phyloP scores from a whole-genome alignment of 2,888 invertebrate species.

The Leptothorax acervorum region DNA sequence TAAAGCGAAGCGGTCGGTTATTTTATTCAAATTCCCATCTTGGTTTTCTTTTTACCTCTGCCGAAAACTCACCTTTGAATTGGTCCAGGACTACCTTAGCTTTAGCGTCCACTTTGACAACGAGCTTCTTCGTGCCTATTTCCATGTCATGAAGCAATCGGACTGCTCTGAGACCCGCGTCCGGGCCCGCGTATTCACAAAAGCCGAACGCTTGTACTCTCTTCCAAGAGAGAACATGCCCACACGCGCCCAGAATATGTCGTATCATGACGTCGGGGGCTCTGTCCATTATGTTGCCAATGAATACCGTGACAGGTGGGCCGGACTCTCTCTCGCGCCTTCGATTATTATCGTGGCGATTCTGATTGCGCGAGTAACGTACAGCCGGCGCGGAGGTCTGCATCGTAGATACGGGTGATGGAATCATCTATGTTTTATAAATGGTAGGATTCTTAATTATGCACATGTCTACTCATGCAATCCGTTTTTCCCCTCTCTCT shows the following conservation, averaged over 20 bases:
- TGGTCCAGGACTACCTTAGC: slow-evolving; percentile 97
- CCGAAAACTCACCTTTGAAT: slow-evolving; percentile 90
- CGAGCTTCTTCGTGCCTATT: slow-evolving; percentile 96
- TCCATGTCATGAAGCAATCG: slow-evolving; percentile 96
- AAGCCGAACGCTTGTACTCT: slow-evolving; percentile 99
- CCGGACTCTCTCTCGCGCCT: slow-evolving; percentile 87
- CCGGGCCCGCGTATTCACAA: slow-evolving; percentile 98
- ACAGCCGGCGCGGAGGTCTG: slow-evolving; percentile 84
- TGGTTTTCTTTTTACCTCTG: background rate
- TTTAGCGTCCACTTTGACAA: slow-evolving; percentile 99
- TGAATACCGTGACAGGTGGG: slow-evolving; percentile 98
- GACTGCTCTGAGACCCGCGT: slow-evolving; percentile 97
- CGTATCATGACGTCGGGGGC: slow-evolving; percentile 98
- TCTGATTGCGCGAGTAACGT: slow-evolving; percentile 82
- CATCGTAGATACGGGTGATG: slow-evolving; percentile 85
- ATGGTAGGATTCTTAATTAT: slow-evolving; percentile 76
- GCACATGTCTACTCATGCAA: slow-evolving; percentile 78
- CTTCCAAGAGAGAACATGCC: slow-evolving; percentile 98
- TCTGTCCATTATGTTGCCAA: slow-evolving; percentile 98
- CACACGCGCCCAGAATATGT: slow-evolving; percentile 96
- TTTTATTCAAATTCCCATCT: background rate
- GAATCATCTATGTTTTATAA: slow-evolving; percentile 85
- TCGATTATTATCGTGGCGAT: slow-evolving; percentile 82
- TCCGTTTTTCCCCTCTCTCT: slow-evolving; percentile 66
- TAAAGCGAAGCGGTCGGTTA: background rate